These are phyloP conservation scores for Tychaedon coryphoeus DNA, from an alignment of 2,113 vertebrate genomes.

Conservation along the genomic window DNA sequence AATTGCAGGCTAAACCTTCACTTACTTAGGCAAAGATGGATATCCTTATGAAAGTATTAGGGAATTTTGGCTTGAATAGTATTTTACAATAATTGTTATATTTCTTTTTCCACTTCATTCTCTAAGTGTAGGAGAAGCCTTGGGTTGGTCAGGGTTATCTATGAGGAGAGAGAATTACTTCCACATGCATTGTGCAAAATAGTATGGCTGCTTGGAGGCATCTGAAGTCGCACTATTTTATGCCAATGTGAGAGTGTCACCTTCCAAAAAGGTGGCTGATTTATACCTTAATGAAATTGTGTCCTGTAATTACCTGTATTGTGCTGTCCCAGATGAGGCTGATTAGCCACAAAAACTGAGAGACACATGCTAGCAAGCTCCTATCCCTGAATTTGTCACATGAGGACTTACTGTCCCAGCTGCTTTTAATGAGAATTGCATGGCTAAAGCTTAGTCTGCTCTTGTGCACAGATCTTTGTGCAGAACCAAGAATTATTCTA, in stretches of 20 bases:
- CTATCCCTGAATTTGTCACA: background rate
- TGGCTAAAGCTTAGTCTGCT: background rate
- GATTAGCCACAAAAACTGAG: background rate
- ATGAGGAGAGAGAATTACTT: background rate
- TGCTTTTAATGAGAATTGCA: slow-evolving; percentile 10
- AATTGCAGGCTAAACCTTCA: background rate
- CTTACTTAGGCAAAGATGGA: background rate
- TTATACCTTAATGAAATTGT: background rate
- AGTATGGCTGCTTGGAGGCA: background rate
- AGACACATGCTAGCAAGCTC: background rate
- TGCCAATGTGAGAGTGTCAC: background rate
- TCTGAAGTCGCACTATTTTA: background rate
- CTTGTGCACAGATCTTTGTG: background rate
- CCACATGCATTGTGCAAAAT: background rate
- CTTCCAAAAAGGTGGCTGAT: background rate
- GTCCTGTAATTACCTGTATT: background rate
- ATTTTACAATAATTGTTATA: background rate
- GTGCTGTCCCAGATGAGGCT: background rate
- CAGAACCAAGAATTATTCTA: background rate
- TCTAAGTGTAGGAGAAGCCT: background rate
- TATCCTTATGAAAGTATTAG: background rate
- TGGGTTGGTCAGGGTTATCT: background rate
- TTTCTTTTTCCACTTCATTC: background rate
- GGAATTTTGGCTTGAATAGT: background rate
- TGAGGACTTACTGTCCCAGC: background rate